Evolutionary conservation across 2,888 invertebrate genomes (phyloP).

Genomic region (Drosophila cyrtoloma): DNA sequence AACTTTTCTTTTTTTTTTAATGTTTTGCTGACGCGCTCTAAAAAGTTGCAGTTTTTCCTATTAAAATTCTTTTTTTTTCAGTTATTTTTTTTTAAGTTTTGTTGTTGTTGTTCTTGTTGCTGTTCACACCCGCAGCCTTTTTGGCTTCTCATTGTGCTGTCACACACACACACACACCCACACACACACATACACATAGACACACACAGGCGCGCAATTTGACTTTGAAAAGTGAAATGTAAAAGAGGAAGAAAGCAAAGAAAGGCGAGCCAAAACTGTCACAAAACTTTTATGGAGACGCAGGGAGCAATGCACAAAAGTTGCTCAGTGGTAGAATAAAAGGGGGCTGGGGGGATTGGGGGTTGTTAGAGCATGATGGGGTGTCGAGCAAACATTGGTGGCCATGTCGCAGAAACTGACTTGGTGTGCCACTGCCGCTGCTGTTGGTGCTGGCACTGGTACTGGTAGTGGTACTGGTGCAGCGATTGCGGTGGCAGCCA

Average conservation of each 20-base stretch:
- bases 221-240: constrained; percentile 61
- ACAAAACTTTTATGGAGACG: constrained; percentile 75
- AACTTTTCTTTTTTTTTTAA: constrained; percentile 65
- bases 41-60: constrained; percentile 64
- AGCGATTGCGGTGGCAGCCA: constrained; percentile 53
- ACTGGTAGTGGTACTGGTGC: neutral
- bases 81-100: constrained; percentile 17
- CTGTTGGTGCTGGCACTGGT: neutral
- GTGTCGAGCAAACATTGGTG: constrained; percentile 52
- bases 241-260: constrained; percentile 19
- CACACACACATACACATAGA: constrained; percentile 11
- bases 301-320: constrained; percentile 41
- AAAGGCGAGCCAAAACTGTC: constrained; percentile 64
- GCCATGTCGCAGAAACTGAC: constrained; percentile 37
- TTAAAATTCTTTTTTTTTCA: constrained; percentile 34
- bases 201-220: constrained; percentile 41
- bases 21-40: constrained; percentile 59
- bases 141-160: constrained; percentile 49
- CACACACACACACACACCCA: constrained; percentile 35
- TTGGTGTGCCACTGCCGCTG: neutral
- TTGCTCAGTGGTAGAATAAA: neutral
- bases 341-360: no score
- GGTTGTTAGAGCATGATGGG: neutral
- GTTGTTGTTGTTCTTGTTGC: constrained; percentile 28
- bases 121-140: constrained; percentile 50